Conservation (phyloP, 2,797 vertebrate species). For the Clarias fuscus region DNA sequence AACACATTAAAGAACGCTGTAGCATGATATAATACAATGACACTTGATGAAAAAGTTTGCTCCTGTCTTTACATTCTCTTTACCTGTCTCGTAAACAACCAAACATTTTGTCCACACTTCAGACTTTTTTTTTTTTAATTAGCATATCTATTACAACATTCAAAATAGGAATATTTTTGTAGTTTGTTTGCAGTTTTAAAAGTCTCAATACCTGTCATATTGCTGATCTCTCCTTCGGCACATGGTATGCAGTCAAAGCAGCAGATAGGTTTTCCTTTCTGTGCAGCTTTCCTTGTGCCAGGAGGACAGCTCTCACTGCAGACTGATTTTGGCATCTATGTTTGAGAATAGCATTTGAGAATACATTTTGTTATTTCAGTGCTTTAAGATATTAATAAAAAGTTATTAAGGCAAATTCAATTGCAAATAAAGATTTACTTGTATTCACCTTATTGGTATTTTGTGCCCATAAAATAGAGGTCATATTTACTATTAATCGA, state of each 20-base stretch:
- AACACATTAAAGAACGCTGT: not conserved
- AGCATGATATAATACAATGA: not conserved
- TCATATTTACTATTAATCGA: conserved; percentile 59
- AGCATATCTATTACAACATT: not conserved
- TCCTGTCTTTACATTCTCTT: not conserved
- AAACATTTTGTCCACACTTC: not conserved
- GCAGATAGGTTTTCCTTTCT: conserved; percentile 42
- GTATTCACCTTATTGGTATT: conserved; percentile 59
- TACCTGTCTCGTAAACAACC: not conserved
- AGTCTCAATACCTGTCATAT: conserved; percentile 44
- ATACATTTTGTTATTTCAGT: not conserved
- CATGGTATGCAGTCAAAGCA: conserved; percentile 60
- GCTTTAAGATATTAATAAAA: no score
- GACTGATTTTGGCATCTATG: conserved; percentile 62
- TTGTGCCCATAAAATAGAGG: conserved; percentile 64
- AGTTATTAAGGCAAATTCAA: not conserved
- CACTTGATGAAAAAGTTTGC: not conserved
- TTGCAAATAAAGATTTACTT: not conserved
- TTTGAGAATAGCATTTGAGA: conserved; percentile 7
- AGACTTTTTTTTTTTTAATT: not conserved
- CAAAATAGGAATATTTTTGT: not conserved
- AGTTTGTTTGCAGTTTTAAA: not conserved
- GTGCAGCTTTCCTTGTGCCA: conserved; percentile 54
- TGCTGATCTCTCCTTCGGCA: conserved; percentile 56
- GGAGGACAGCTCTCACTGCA: conserved; percentile 69